A percentile compares a stretch with the other conserved stretches of the same genome.
Evolutionary conservation across 2,113 vertebrate species (phyloP).

Genomic region (Scartelaos histophorus): DNA sequence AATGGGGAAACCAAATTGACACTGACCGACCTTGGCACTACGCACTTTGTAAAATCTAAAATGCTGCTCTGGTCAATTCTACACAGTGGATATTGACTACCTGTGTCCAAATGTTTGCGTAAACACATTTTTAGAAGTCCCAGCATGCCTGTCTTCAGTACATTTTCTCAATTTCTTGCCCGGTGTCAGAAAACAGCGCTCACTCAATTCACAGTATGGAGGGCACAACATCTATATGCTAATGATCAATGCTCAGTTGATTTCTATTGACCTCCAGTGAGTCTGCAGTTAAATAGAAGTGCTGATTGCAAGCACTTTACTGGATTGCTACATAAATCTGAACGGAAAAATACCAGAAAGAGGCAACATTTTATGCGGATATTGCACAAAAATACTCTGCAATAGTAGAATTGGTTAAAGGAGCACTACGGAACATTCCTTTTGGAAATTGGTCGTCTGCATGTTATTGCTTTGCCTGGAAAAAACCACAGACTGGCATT

Average conservation of each 20-base stretch:
- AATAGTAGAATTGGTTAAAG: neutral
- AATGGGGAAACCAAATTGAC: constrained; percentile 52
- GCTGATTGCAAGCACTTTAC: constrained; percentile 60
- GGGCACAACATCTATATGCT: constrained; percentile 76
- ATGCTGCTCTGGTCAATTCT: constrained; percentile 43
- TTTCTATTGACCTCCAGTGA: constrained; percentile 71
- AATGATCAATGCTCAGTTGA: constrained; percentile 70
- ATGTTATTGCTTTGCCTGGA: neutral
- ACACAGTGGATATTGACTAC: constrained; percentile 42
- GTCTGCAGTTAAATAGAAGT: constrained; percentile 62
- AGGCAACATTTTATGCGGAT: constrained; percentile 8
- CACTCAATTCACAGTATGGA: constrained; percentile 26
- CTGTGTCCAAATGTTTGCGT: constrained; percentile 32
- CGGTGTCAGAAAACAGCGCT: constrained; percentile 26
- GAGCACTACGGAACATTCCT: neutral
- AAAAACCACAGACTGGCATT: neutral
- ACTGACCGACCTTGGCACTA: constrained; percentile 42
- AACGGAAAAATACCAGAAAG: constrained; percentile 37
- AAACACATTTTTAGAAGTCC: constrained; percentile 8
- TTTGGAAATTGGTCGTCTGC: no score
- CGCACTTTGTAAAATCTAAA: constrained; percentile 56
- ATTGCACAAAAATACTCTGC: neutral
- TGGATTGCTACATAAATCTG: constrained; percentile 65
- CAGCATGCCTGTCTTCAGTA: constrained; percentile 17
- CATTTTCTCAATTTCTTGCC: constrained; percentile 15